Evolutionary conservation across 1,140 invertebrate genomes (phyloP).

Genomic region (Paraescarpia echinospica): DNA sequence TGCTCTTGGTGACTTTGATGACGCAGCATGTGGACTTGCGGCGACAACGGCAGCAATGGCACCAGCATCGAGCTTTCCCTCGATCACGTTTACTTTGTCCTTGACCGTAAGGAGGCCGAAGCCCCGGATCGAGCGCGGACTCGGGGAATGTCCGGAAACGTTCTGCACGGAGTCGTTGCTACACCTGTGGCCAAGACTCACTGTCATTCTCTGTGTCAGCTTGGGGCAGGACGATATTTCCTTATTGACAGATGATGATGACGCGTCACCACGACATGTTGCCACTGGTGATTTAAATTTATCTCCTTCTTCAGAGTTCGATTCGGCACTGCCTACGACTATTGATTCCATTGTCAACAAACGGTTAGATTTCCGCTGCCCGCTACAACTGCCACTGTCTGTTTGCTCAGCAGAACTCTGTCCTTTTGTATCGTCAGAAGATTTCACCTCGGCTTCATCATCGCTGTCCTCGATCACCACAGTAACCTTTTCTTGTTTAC

Average conservation of each 20-base stretch:
- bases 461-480: too few relatives aligned
- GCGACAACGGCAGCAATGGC: too few relatives aligned
- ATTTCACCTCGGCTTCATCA: too few relatives aligned
- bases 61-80: not conserved
- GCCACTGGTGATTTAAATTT: not conserved
- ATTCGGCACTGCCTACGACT: not conserved
- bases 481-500: too few relatives aligned
- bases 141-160: not conserved
- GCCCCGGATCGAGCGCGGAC: not conserved
- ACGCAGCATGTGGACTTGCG: not conserved
- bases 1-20: not conserved
- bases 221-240: not conserved
- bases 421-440: too few relatives aligned
- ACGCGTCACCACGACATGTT: not conserved
- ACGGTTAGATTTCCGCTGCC: not conserved
- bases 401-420: too few relatives aligned
- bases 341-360: not conserved
- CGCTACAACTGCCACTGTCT: too few relatives aligned
- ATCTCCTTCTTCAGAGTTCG: not conserved
- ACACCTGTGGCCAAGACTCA: not conserved
- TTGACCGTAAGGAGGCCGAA: not conserved
- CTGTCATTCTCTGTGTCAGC: not conserved
- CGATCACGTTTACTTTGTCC: not conserved
- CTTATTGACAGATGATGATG: not conserved
- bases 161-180: not conserved